A percentile compares a stretch with the other conserved stretches of the same genome.
These are phyloP conservation scores for Danaus melanippus DNA, from an alignment of 1,140 invertebrate species.

Conservation along the genomic window DNA sequence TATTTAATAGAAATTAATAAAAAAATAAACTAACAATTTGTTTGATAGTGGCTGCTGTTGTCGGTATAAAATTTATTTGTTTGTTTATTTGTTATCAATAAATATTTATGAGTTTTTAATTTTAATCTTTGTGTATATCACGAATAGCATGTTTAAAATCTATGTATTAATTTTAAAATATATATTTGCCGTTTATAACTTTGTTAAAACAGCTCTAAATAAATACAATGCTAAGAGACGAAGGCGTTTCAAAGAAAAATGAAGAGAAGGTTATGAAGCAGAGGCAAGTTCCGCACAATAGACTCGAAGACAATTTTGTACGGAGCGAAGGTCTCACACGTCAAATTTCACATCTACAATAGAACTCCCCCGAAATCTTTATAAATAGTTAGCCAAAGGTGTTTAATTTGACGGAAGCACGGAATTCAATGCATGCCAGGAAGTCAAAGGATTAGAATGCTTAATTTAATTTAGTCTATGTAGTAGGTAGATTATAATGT, in stretches of 20 bases:
- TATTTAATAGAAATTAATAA: too few species aligned
- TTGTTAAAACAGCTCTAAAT: constrained; percentile 28
- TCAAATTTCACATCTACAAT: constrained; percentile 69
- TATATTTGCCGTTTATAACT: constrained; percentile 2
- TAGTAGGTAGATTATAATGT: too few species aligned
- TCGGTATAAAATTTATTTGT: too few species aligned
- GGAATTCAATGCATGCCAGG: constrained; percentile 47
- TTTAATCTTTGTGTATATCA: too few species aligned
- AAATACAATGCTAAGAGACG: constrained; percentile 26
- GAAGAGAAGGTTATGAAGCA: constrained; percentile 51
- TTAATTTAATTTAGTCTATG: constrained; percentile 50
- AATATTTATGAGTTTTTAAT: too few species aligned
- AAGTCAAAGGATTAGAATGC: constrained; percentile 49
- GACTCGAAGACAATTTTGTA: constrained; percentile 33
- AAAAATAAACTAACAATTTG: too few species aligned
- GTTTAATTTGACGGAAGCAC: constrained; percentile 68
- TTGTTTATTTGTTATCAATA: too few species aligned
- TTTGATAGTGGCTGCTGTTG: too few species aligned
- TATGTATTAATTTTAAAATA: not conserved
- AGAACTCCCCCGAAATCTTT: constrained; percentile 57
- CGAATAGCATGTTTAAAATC: too few species aligned
- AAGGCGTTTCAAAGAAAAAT: constrained; percentile 57
- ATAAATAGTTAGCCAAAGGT: constrained; percentile 64
- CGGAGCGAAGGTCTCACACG: constrained; percentile 53
- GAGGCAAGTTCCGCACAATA: constrained; percentile 44